A percentile compares a stretch with the other conserved stretches of the same genome.
Evolutionary conservation across 2,797 vertebrate species (phyloP).

Genomic region (Xiphorhynchus erythropygius): DNA sequence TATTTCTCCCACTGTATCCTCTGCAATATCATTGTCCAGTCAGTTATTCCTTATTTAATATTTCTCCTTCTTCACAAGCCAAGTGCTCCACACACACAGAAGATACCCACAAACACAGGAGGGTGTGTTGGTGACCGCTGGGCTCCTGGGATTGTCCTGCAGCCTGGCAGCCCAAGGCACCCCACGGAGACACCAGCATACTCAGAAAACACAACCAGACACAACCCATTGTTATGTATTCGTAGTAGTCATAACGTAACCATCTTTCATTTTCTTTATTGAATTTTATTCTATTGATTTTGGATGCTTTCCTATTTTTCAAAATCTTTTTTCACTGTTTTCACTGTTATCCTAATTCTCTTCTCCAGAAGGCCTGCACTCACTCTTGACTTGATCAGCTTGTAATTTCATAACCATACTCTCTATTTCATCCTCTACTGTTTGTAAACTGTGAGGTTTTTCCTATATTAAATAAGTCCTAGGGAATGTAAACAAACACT

Average conservation of each 20-base stretch:
- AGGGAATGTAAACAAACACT: slow-evolving; percentile 26
- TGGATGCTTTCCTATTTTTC: background rate
- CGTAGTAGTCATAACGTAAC: background rate
- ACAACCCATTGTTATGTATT: background rate
- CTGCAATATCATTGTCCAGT: background rate
- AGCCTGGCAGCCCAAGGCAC: background rate
- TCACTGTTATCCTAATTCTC: background rate
- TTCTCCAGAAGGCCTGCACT: background rate
- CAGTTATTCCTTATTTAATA: background rate
- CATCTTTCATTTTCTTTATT: background rate
- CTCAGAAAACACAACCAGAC: background rate
- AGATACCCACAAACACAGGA: background rate
- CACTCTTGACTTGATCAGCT: background rate
- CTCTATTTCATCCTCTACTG: slow-evolving; percentile 14
- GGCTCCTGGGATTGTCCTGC: background rate
- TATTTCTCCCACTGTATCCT: background rate
- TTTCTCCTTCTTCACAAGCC: background rate
- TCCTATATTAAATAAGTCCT: slow-evolving; percentile 26
- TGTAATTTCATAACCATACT: background rate
- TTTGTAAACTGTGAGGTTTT: background rate
- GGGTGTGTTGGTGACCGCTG: background rate
- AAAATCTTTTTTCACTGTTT: background rate
- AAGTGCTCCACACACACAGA: background rate
- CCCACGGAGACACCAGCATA: background rate
- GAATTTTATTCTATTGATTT: background rate